phyloP scores from a whole-genome alignment of 2,888 invertebrate genomes.

The Bellardia pandia region DNA sequence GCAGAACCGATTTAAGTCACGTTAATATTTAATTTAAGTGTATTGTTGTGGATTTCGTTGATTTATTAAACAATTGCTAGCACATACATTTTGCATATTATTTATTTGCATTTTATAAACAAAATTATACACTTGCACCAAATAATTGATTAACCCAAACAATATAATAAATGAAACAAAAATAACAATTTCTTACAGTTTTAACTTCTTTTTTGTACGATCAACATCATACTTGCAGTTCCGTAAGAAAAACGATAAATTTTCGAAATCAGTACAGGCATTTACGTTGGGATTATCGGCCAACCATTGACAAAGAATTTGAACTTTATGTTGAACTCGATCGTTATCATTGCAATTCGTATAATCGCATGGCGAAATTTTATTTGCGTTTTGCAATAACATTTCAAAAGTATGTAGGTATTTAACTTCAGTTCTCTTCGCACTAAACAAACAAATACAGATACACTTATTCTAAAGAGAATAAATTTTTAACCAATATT shows the following conservation, averaged over 20 bases:
- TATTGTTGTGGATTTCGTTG: not conserved
- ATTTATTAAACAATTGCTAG: not conserved
- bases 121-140: not conserved
- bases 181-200: conserved; percentile 79
- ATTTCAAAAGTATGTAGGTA: conserved; percentile 19
- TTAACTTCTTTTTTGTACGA: conserved; percentile 86
- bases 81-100: no score
- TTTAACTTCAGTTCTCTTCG: not conserved
- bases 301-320: conserved; percentile 83
- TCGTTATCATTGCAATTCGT: conserved; percentile 74
- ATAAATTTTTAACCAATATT: no score
- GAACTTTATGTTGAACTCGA: conserved; percentile 76
- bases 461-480: no score
- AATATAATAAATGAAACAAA: not conserved
- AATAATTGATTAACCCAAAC: conserved; percentile 43
- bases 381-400: conserved; percentile 57
- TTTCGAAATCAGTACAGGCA: conserved; percentile 84
- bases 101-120: not conserved
- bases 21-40: not conserved
- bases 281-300: conserved; percentile 83
- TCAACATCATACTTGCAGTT: conserved; percentile 87
- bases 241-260: conserved; percentile 86
- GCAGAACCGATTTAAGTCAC: not conserved
- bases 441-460: no score
- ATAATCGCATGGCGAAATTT: conserved; percentile 60